Conservation (phyloP, 2,888 invertebrate genomes). For the Gibbula magus region DNA sequence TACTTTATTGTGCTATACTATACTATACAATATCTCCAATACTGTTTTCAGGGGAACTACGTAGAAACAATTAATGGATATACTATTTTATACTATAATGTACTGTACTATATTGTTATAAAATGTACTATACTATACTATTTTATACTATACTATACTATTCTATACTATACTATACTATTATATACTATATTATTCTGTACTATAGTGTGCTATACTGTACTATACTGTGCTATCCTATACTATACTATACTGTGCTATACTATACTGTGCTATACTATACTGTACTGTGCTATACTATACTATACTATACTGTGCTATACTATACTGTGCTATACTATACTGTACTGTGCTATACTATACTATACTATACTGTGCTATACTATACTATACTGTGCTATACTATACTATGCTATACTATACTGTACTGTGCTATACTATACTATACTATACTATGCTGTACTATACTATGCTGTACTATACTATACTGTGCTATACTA, state of each 20-base stretch:
- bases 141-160: background rate
- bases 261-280: background rate
- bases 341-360: background rate
- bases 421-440: slow-evolving; percentile 8
- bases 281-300: background rate
- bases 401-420: background rate
- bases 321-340: background rate
- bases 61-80: too few relatives aligned
- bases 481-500: background rate
- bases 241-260: too few relatives aligned
- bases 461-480: slow-evolving; percentile 11
- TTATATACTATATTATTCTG: too few relatives aligned
- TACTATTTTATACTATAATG: too few relatives aligned
- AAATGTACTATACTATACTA: too few relatives aligned
- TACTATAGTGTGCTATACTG: too few relatives aligned
- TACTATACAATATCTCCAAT: too few relatives aligned
- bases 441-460: background rate
- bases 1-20: too few relatives aligned
- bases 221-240: too few relatives aligned
- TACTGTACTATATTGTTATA: too few relatives aligned
- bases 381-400: background rate
- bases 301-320: background rate
- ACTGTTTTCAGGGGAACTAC: too few relatives aligned
- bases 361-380: background rate
- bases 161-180: background rate